phyloP scores from a whole-genome alignment of 2,797 vertebrate genomes.

The Phataginus tetradactyla region DNA sequence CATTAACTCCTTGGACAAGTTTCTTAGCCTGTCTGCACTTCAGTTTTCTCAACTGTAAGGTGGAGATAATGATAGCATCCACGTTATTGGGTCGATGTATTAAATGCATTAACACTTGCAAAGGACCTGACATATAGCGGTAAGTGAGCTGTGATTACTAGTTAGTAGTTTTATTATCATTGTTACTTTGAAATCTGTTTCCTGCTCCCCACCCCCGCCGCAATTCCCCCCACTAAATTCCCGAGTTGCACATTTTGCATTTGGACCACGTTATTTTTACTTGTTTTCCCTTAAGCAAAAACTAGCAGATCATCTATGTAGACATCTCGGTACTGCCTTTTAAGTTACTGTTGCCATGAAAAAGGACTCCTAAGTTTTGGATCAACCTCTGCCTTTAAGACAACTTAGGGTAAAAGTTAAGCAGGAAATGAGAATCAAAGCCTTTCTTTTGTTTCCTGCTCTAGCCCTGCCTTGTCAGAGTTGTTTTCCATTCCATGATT shows the following conservation, averaged over 20 bases:
- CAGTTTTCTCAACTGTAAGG: background rate
- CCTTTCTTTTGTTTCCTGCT: background rate
- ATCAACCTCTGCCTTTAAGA: background rate
- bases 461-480: background rate
- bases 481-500: constrained; percentile 8
- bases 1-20: background rate
- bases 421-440: background rate
- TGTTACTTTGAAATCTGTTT: background rate
- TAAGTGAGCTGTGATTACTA: background rate
- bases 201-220: too few species aligned
- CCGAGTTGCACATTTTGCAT: background rate
- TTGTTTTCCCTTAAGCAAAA: background rate
- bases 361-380: background rate
- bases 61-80: too few species aligned
- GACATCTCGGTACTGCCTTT: background rate
- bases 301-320: background rate
- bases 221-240: background rate
- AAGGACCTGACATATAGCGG: background rate
- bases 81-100: background rate
- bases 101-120: background rate
- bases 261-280: background rate
- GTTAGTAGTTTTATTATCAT: background rate
- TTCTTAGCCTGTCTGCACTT: background rate
- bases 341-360: background rate
- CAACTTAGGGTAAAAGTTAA: background rate